These are phyloP conservation scores for Drosophila helvetica DNA, from an alignment of 2,888 invertebrate species.

Conservation along the genomic window DNA sequence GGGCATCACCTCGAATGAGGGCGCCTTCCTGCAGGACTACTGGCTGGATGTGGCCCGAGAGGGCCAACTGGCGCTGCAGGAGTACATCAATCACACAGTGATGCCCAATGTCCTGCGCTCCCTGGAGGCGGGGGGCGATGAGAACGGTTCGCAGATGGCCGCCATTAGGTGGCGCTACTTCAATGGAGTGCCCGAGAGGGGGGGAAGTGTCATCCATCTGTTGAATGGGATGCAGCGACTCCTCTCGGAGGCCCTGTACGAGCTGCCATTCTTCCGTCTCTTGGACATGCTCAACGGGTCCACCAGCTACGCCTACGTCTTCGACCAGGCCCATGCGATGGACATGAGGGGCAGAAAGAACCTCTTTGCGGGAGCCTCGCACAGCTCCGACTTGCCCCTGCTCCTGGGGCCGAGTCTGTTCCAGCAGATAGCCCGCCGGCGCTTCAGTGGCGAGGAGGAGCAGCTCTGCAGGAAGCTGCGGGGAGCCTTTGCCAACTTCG, in stretches of 20 bases:
- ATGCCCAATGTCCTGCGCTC: constrained; percentile 86
- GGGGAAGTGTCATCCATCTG: constrained; percentile 66
- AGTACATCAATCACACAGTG: constrained; percentile 86
- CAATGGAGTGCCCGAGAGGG: constrained; percentile 42
- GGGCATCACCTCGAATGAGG: constrained; percentile 89
- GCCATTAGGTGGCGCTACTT: constrained; percentile 83
- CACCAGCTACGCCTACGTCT: constrained; percentile 80
- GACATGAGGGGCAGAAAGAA: constrained; percentile 83
- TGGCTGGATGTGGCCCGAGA: constrained; percentile 87
- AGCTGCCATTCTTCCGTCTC: constrained; percentile 81
- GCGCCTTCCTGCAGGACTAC: constrained; percentile 86
- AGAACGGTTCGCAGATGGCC: constrained; percentile 62
- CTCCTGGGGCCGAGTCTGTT: constrained; percentile 88
- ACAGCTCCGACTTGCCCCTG: constrained; percentile 88
- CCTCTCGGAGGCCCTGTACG: constrained; percentile 82
- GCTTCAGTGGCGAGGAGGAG: constrained; percentile 86
- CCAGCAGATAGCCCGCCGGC: constrained; percentile 87
- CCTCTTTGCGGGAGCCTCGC: constrained; percentile 86
- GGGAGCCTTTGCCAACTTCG: constrained; percentile 85
- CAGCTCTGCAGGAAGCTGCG: constrained; percentile 85
- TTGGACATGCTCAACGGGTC: constrained; percentile 69
- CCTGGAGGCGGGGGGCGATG: constrained; percentile 45
- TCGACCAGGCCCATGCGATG: constrained; percentile 82
- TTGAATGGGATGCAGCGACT: constrained; percentile 82
- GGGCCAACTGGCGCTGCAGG: constrained; percentile 85